A percentile compares a stretch with the other conserved stretches of the same genome.
phyloP scores from a whole-genome alignment of 1,140 invertebrate species.

The Caenorhabditis briggsae region DNA sequence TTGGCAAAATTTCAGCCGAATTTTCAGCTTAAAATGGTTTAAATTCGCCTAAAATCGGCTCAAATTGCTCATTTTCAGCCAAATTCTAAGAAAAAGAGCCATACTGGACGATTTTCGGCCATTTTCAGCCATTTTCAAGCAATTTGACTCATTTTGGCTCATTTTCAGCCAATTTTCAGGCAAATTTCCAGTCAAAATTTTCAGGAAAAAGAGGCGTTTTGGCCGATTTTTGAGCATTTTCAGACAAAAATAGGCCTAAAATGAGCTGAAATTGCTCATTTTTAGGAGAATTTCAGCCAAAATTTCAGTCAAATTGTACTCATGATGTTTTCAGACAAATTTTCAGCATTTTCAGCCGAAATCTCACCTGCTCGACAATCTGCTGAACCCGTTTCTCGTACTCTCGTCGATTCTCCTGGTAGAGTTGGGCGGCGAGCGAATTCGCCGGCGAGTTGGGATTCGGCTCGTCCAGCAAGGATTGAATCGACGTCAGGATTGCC shows the following conservation, averaged over 20 bases:
- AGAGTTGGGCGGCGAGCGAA: constrained; percentile 93
- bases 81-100: background rate
- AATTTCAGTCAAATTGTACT: background rate
- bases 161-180: background rate
- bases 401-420: constrained; percentile 82
- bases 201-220: too few relatives aligned
- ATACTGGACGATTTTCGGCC: too few relatives aligned
- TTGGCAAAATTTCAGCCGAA: too few relatives aligned
- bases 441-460: constrained; percentile 96
- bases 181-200: too few relatives aligned
- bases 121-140: background rate
- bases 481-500: constrained; percentile 92
- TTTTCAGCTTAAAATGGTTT: too few relatives aligned
- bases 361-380: constrained; percentile 87
- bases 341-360: background rate
- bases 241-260: too few relatives aligned
- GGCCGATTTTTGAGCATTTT: too few relatives aligned
- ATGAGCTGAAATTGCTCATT: too few relatives aligned
- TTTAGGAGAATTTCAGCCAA: background rate
- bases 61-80: background rate
- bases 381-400: constrained; percentile 96
- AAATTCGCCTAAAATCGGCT: too few relatives aligned
- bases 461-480: constrained; percentile 83
- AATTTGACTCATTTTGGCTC: background rate
- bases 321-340: background rate